Evolutionary conservation across 2,888 invertebrate genomes (phyloP), one percentile per base, ranked within the genome.

Genomic region (Ferrisia virgata): DNA sequence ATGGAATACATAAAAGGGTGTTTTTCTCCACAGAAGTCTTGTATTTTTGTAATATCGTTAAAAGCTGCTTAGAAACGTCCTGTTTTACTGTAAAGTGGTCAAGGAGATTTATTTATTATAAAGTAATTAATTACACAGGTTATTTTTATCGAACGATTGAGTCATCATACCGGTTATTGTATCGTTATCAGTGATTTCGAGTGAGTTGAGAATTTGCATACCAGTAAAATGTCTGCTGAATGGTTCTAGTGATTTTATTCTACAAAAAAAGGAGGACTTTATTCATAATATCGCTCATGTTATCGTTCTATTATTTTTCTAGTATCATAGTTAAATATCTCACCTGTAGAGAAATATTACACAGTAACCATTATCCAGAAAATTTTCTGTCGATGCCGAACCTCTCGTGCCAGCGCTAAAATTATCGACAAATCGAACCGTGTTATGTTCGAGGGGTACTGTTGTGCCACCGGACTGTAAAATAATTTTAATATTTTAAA

Each of bases 341-440:
- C 87, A 90, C 88, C 93, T 92, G 89, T 97, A 92, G 91, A 99
- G 92, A 90, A 98, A 99, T 88, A 99, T 94, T 82, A 98, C 98
- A 53, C 95, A 94, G 89, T 98, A 99, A 58, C 92, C 94, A 86
- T 91, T 90, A 86, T 94, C 93, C 58, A 99, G 91, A 90, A 99
- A 99, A 89, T 97, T 95, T 91, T 99, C 99, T 0, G 98, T 94
- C 0, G 98, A 98, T 0, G 96, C 93, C 0, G 99, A 93, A 28
- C 99, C 99, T 86, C 99, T 91, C 0, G 95, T 96, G 76, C 99
- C 99, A 22, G 97, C 96, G 89, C 98, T 99, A 89, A 99, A 99
- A 91, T 99, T 99, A 89, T 99, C 99, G 84, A 99, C 97, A 89
- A 96, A 99, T 81, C 99, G 92, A 0, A 99, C 99, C 0, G 98